Evolutionary conservation across 2,113 vertebrate species (phyloP), one percentile per base, ranked within the genome.

Genomic region (Notothenia coriiceps): DNA sequence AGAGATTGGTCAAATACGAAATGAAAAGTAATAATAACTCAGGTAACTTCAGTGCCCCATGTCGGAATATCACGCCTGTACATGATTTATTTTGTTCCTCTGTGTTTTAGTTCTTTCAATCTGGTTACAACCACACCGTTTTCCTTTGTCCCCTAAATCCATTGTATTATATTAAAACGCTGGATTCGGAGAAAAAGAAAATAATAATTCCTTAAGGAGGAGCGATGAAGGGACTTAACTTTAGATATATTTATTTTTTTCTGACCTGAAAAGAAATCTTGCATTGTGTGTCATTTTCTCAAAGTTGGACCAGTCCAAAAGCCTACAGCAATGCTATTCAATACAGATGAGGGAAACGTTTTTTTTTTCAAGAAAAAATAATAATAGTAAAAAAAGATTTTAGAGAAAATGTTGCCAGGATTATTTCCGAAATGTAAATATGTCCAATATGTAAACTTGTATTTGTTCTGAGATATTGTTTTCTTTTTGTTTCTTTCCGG

Each of bases 381-480:
- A 81, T 68, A 71, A 78, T 43, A 54, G 71, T 35, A 77, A 85
- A 77, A 92, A 93, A 94, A 93, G 90, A 94, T 95, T 95, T 95
- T 94, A 95, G 94, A 94, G 91, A 94, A 94, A 94, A 94, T 93
- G 92, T 93, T 93, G 94, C 94, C 94, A 95, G 94, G 93, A 95
- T 95, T 94, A 95, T 94, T 95, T 95, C 94, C 93, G 87, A 94
- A 90, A 91, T 97, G 96, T 97, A 97, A 97, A 97, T 97, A 97
- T 97, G 96, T 97, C 94, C 94, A 95, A 96, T 97, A 97, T 97
- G 96, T 97, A 97, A 95, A 97, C 96, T 96, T 96, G 95, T 94
- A 95, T 94, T 95, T 95, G 95, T 96, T 94, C 93, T 94, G 91
- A 94, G 89, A 94, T 94, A 91, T 92, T 86, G 89, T 92, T 94